Evolutionary conservation across 2,113 vertebrate genomes (phyloP).

Genomic region (Podarcis raffonei): DNA sequence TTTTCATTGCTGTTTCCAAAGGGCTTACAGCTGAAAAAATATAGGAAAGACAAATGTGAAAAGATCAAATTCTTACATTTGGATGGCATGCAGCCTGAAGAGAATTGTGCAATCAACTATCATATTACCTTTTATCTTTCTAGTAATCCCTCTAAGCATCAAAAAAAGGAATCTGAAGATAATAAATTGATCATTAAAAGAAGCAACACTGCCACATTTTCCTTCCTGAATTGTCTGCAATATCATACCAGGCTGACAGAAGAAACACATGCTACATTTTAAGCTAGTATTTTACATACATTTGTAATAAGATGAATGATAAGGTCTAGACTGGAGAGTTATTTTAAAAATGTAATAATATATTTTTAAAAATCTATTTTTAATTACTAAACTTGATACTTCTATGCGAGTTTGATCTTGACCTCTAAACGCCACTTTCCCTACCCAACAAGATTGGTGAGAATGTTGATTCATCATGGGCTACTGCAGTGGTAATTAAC

Average conservation of each 20-base stretch:
- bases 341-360: no score
- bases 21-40: neutral
- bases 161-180: neutral
- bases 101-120: neutral
- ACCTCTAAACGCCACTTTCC: neutral
- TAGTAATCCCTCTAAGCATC: neutral
- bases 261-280: neutral
- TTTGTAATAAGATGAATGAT: neutral
- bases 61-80: neutral
- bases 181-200: neutral
- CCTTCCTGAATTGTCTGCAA: neutral
- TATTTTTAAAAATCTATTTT: no score
- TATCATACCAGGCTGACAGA: neutral
- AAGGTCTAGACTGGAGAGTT: no score
- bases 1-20: neutral
- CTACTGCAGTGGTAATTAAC: neutral
- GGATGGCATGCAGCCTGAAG: neutral
- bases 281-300: neutral
- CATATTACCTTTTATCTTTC: neutral
- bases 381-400: neutral
- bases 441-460: neutral
- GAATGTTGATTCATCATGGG: no score
- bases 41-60: neutral
- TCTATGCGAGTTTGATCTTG: neutral
- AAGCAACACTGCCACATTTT: neutral